Conservation (phyloP, 2,797 vertebrate species). For the Acomys russatus region DNA sequence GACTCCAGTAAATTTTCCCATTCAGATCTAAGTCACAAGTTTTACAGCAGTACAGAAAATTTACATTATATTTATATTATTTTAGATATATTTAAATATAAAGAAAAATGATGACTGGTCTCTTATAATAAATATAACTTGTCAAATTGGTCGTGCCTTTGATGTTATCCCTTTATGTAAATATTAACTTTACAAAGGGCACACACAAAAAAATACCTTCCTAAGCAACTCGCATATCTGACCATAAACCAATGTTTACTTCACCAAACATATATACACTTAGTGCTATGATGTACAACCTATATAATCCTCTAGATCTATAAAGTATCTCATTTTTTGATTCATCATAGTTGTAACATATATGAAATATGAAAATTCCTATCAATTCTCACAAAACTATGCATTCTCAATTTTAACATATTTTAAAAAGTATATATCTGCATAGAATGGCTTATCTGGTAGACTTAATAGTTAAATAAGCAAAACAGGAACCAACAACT, state of each 20-base stretch:
- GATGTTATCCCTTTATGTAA: not conserved
- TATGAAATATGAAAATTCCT: slow-evolving; percentile 35
- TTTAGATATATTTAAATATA: slow-evolving; percentile 53
- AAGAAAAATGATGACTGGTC: slow-evolving; percentile 31
- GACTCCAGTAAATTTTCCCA: slow-evolving; percentile 50
- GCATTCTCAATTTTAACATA: not conserved
- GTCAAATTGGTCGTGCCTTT: not conserved
- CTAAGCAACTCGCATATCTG: slow-evolving; percentile 8
- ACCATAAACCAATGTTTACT: not conserved
- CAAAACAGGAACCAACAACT: not conserved
- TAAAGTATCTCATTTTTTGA: not conserved
- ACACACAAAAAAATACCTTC: slow-evolving; percentile 44
- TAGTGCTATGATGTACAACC: not conserved
- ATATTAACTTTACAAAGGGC: slow-evolving; percentile 39
- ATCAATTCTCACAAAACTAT: slow-evolving; percentile 40
- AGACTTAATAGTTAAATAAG: slow-evolving; percentile 33
- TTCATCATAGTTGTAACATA: slow-evolving; percentile 49
- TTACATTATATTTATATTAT: slow-evolving; percentile 30
- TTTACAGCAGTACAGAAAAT: slow-evolving; percentile 8
- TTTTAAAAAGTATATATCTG: slow-evolving; percentile 30
- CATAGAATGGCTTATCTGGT: not conserved
- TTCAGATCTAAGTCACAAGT: slow-evolving; percentile 21
- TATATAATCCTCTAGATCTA: no score
- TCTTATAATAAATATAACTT: slow-evolving; percentile 19
- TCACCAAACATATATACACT: not conserved